These are phyloP conservation scores for Cataglyphis livida DNA, from an alignment of 2,888 invertebrate species.

Conservation along the genomic window DNA sequence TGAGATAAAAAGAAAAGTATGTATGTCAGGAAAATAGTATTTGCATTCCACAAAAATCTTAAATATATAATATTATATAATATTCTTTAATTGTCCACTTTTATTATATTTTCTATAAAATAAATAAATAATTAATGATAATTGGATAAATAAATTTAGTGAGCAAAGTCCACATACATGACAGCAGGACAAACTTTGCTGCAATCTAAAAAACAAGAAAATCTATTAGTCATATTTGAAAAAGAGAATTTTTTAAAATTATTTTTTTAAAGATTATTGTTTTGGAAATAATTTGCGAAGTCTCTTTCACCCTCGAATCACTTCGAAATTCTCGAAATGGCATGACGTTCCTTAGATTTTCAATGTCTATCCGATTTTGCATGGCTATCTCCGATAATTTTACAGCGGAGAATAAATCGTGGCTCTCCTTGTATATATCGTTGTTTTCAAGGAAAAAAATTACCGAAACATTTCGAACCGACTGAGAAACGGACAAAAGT, in stretches of 20 bases:
- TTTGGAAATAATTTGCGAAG: neutral
- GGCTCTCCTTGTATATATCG: neutral
- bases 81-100: neutral
- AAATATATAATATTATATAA: neutral
- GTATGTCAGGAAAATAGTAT: neutral
- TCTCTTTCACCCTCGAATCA: slow-evolving; percentile 57
- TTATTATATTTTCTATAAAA: neutral
- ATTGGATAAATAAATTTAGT: neutral
- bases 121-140: neutral
- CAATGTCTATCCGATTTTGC: slow-evolving; percentile 50
- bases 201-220: neutral
- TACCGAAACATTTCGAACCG: slow-evolving; percentile 54
- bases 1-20: neutral
- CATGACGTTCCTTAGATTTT: slow-evolving; percentile 55
- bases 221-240: slow-evolving; percentile 35
- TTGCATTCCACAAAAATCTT: neutral
- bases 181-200: neutral
- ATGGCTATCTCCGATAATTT: slow-evolving; percentile 68
- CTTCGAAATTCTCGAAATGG: slow-evolving; percentile 59
- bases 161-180: neutral
- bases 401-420: slow-evolving; percentile 58
- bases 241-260: neutral
- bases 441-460: slow-evolving; percentile 19
- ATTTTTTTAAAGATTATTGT: neutral
- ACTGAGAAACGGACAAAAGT: slow-evolving; percentile 83